Conservation (phyloP, 2,888 invertebrate genomes). For the Monochamus alternatus region DNA sequence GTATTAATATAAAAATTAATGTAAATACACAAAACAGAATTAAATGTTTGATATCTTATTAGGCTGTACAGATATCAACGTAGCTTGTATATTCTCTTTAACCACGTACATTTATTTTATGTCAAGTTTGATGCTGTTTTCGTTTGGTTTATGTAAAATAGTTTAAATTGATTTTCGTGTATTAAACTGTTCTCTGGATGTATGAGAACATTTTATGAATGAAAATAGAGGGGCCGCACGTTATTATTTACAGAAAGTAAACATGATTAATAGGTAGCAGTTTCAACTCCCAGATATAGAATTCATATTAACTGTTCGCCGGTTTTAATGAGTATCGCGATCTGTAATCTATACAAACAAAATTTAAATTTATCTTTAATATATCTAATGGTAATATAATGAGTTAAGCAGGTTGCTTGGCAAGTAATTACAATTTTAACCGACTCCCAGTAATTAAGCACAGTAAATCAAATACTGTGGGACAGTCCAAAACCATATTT, state of each 20-base stretch:
- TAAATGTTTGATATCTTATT: too few relatives aligned
- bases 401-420: conserved; percentile 41
- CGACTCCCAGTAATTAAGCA: conserved; percentile 20
- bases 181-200: background rate
- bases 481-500: background rate
- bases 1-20: too few relatives aligned
- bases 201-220: conserved; percentile 53
- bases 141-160: too few relatives aligned
- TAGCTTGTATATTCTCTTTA: too few relatives aligned
- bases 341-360: conserved; percentile 27
- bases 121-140: too few relatives aligned
- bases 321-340: background rate
- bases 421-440: conserved; percentile 45
- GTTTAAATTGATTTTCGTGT: background rate
- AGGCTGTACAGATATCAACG: too few relatives aligned
- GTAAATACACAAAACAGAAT: too few relatives aligned
- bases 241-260: conserved; percentile 62
- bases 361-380: conserved; percentile 30
- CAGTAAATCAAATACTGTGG: background rate
- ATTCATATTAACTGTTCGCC: conserved; percentile 26
- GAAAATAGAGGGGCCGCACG: conserved; percentile 57
- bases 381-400: conserved; percentile 54
- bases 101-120: too few relatives aligned
- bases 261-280: conserved; percentile 63
- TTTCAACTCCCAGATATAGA: conserved; percentile 47